Evolutionary conservation across 2,113 vertebrate species (phyloP).

Genomic region (Dasyprocta punctata): DNA sequence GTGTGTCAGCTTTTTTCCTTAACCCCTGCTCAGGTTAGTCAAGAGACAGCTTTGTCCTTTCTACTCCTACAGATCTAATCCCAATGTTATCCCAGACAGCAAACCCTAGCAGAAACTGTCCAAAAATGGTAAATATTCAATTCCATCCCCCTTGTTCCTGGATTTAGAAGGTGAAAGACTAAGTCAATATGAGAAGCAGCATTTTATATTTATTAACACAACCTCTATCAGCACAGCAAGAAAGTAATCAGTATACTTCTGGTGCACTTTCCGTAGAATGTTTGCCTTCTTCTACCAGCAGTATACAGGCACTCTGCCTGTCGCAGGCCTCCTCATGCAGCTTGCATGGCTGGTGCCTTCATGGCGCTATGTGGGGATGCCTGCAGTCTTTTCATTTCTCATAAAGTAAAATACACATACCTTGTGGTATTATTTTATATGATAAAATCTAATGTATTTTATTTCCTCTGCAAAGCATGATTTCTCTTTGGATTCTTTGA

Average conservation of each 20-base stretch:
- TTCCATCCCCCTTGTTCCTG: slow-evolving; percentile 34
- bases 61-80: neutral
- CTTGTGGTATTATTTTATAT: neutral
- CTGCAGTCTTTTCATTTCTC: neutral
- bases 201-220: slow-evolving; percentile 40
- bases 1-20: neutral
- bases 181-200: neutral
- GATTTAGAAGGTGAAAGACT: slow-evolving; percentile 33
- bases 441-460: neutral
- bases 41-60: slow-evolving; percentile 25
- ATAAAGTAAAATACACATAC: neutral
- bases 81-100: slow-evolving; percentile 36
- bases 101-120: slow-evolving; percentile 1
- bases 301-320: neutral
- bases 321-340: neutral
- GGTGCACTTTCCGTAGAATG: neutral
- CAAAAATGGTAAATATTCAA: slow-evolving; percentile 42
- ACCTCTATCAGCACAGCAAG: neutral
- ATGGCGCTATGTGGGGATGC: neutral
- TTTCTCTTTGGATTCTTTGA: slow-evolving; percentile 25
- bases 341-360: neutral
- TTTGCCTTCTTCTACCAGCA: neutral
- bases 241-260: neutral
- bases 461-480: slow-evolving; percentile 36
- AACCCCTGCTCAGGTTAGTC: neutral